These are phyloP conservation scores for Hyles vespertilio DNA, from an alignment of 1,140 invertebrate species.

Conservation along the genomic window DNA sequence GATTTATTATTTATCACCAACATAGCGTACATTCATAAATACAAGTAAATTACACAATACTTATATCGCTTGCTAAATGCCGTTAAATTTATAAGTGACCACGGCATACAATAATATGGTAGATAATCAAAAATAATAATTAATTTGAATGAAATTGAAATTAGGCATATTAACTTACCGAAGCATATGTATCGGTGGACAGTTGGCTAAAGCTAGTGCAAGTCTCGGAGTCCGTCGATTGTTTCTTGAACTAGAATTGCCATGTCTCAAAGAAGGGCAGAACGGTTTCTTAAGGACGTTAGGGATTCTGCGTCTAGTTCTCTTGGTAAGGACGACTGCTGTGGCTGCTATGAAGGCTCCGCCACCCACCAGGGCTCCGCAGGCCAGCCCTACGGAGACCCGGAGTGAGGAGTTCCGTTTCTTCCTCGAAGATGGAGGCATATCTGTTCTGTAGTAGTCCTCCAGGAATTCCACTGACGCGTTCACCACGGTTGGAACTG, in stretches of 20 bases:
- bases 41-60: too few species aligned
- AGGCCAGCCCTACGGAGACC: conserved; percentile 87
- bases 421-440: conserved; percentile 77
- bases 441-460: conserved; percentile 60
- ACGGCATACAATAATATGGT: too few species aligned
- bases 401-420: conserved; percentile 80
- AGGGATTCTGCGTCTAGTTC: conserved; percentile 78
- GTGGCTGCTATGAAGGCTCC: conserved; percentile 78
- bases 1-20: too few species aligned
- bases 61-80: too few species aligned
- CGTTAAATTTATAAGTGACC: too few species aligned
- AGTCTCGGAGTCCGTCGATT: conserved; percentile 53
- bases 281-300: conserved; percentile 62
- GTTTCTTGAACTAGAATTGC: conserved; percentile 43
- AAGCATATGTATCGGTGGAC: conserved; percentile 65
- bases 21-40: too few species aligned
- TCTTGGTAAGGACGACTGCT: conserved; percentile 82
- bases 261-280: conserved; percentile 45
- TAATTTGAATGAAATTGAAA: too few species aligned
- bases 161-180: conserved; percentile 31
- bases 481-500: conserved; percentile 57
- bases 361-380: conserved; percentile 79
- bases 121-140: too few species aligned
- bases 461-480: conserved; percentile 55
- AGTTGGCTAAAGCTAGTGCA: conserved; percentile 57